A percentile compares a stretch with the other conserved stretches of the same genome.
phyloP scores from a whole-genome alignment of 1,140 invertebrate species.

The Aphelinus certus region DNA sequence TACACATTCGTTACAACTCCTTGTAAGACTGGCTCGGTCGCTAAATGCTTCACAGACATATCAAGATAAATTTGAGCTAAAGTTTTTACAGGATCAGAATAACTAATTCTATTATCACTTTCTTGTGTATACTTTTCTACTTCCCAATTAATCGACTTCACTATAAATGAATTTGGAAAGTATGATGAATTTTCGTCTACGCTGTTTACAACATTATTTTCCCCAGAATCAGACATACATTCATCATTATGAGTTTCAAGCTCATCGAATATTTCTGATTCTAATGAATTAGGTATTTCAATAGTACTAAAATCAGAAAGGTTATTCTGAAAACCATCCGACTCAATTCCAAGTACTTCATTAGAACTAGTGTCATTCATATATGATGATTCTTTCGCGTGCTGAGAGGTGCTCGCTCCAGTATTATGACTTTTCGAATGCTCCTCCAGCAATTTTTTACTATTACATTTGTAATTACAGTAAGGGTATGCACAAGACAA shows the following conservation, averaged over 20 bases:
- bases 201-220: neutral
- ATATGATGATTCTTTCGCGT: neutral
- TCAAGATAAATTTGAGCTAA: slow-evolving; percentile 10
- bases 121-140: neutral
- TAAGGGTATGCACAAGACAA: no score
- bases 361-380: neutral
- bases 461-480: neutral
- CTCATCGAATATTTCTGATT: neutral
- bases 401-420: neutral
- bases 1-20: neutral
- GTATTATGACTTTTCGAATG: neutral
- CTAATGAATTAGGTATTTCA: neutral
- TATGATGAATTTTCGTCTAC: neutral
- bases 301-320: neutral
- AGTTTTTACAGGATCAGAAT: neutral
- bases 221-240: neutral
- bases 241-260: neutral
- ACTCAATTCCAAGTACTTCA: neutral
- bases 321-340: neutral
- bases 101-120: neutral
- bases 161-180: neutral
- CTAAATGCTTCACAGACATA: neutral
- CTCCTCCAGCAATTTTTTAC: neutral
- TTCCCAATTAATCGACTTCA: slow-evolving; percentile 6
- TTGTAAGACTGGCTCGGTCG: slow-evolving; percentile 1